Conservation (phyloP, 1,140 invertebrate genomes). For the roundworm (Caenorhabditis elegans) region WBcel235 BX284603.4:4126501-4127000, state of each 20-base stretch:
- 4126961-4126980: no score
- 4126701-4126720: not conserved
- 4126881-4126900: no score
- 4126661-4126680: not conserved
- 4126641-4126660: not conserved
- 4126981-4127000: no score
- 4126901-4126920: no score
- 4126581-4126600: not conserved
- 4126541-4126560: not conserved
- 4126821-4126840: conserved; percentile 36
- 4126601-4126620: not conserved
- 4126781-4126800: conserved; percentile 37
- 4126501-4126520: not conserved
- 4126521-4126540: not conserved
- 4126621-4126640: conserved; percentile 26
- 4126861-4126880: no score
- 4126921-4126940: no score
- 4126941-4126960: no score
- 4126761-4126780: not conserved
- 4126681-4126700: conserved; percentile 12
- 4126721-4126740: not conserved
- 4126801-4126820: conserved; percentile 40
- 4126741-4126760: conserved; percentile 6
- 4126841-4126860: not conserved
- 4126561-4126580: not conserved